Evolutionary conservation across 2,888 invertebrate species (phyloP).

Genomic region (Lycia hirtaria): DNA sequence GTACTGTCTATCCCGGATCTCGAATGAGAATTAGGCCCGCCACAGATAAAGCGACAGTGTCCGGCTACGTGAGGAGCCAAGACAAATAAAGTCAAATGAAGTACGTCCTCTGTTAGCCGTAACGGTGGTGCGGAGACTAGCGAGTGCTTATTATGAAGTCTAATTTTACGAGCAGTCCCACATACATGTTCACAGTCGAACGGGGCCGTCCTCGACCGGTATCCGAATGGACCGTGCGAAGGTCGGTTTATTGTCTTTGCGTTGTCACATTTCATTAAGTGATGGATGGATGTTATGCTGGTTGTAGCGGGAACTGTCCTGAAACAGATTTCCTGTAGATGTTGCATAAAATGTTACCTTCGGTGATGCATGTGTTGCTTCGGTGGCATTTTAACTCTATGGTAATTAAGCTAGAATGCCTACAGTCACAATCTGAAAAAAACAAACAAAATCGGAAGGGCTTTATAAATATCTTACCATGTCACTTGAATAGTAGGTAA

Average conservation of each 20-base stretch:
- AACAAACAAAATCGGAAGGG: too few species aligned
- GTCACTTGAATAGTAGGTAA: too few species aligned
- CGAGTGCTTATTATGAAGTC: conserved; percentile 30
- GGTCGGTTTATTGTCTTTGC: conserved; percentile 25
- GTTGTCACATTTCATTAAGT: conserved; percentile 19
- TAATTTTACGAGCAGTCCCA: conserved; percentile 30
- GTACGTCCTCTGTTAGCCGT: conserved; percentile 22
- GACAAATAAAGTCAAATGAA: conserved; percentile 32
- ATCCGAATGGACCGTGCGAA: conserved; percentile 18
- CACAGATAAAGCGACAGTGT: conserved; percentile 20
- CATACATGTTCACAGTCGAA: conserved; percentile 27
- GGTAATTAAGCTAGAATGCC: too few species aligned
- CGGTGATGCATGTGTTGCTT: background rate
- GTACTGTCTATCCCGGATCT: background rate
- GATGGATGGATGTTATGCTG: conserved; percentile 12
- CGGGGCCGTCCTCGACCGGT: conserved; percentile 23
- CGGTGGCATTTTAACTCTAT: too few species aligned
- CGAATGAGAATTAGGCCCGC: conserved; percentile 1
- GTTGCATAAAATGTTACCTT: background rate
- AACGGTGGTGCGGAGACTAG: conserved; percentile 19
- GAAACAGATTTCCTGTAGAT: background rate
- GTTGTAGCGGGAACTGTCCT: background rate
- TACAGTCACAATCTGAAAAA: too few species aligned
- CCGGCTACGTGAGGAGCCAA: conserved; percentile 14
- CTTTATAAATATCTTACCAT: too few species aligned